phyloP scores from a whole-genome alignment of 2,797 vertebrate genomes.

The Siniperca obscura region DNA sequence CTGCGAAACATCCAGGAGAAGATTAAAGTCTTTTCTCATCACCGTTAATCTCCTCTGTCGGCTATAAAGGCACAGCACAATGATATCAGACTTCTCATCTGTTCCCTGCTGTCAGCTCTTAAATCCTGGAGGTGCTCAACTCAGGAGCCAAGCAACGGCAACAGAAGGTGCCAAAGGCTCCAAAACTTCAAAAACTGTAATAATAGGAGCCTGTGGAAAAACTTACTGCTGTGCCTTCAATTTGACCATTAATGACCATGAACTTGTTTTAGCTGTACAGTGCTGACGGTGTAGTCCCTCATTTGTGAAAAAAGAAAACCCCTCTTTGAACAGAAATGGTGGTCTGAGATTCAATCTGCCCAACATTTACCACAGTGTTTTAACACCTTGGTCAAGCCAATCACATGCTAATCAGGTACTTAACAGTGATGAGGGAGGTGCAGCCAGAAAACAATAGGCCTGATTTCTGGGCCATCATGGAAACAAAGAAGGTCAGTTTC shows the following conservation, averaged over 20 bases:
- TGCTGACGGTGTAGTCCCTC: too few relatives aligned
- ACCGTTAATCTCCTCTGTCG: conserved; percentile 59
- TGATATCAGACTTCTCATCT: conserved; percentile 49
- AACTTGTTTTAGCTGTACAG: neutral
- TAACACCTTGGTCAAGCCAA: too few relatives aligned
- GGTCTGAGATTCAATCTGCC: too few relatives aligned
- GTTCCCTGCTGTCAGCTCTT: conserved; percentile 34
- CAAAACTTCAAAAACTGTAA: neutral
- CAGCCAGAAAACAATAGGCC: too few relatives aligned
- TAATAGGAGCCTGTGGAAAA: neutral
- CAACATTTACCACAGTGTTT: too few relatives aligned
- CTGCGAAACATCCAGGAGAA: conserved; percentile 47
- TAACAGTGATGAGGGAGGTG: too few relatives aligned
- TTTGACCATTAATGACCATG: neutral
- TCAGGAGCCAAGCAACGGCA: neutral
- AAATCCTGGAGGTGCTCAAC: conserved; percentile 24
- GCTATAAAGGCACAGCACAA: conserved; percentile 45
- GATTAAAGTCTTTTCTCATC: conserved; percentile 62
- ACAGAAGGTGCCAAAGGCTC: neutral
- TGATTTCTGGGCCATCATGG: too few relatives aligned
- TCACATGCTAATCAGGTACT: too few relatives aligned
- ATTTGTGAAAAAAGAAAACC: too few relatives aligned
- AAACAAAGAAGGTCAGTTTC: too few relatives aligned
- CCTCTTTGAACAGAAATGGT: too few relatives aligned
- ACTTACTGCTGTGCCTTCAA: neutral